Evolutionary conservation across 2,888 invertebrate species (phyloP).

Genomic region (Rotaria sp.): DNA sequence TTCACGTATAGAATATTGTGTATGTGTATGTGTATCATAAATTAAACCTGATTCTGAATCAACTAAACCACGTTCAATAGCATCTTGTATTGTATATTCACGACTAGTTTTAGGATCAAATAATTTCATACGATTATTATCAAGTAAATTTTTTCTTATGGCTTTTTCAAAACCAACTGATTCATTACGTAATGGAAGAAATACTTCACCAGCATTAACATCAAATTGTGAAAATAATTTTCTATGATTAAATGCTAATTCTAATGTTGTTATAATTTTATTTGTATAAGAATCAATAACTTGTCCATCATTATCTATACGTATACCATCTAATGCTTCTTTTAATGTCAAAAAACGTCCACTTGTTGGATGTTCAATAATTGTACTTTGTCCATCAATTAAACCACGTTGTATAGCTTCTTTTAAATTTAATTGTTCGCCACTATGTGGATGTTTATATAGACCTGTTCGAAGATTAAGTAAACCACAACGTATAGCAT

Average conservation of each 20-base stretch:
- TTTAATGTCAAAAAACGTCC: constrained; percentile 23
- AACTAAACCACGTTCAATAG: constrained; percentile 33
- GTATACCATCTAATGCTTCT: constrained; percentile 31
- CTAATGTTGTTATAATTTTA: constrained; percentile 29
- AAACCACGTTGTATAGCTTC: constrained; percentile 53
- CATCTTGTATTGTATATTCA: constrained; percentile 35
- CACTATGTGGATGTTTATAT: constrained; percentile 49
- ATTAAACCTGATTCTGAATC: constrained; percentile 38
- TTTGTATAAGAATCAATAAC: constrained; percentile 22
- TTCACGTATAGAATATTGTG: constrained; percentile 35
- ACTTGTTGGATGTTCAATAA: constrained; percentile 46
- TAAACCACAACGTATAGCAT: constrained; percentile 40
- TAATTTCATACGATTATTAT: constrained; percentile 33
- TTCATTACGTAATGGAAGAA: constrained; percentile 28
- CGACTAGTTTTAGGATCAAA: constrained; percentile 38
- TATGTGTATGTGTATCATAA: constrained; percentile 30
- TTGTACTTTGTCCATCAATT: constrained; percentile 55
- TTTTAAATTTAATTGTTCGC: constrained; percentile 47
- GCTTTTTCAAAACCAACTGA: constrained; percentile 37
- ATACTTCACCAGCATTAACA: constrained; percentile 40
- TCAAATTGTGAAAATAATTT: constrained; percentile 38
- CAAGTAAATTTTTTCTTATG: constrained; percentile 34
- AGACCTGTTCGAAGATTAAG: constrained; percentile 48
- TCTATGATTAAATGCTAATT: constrained; percentile 37
- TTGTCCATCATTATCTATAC: constrained; percentile 31